phyloP scores from a whole-genome alignment of 2,113 vertebrate species.

The Hemiscyllium ocellatum region DNA sequence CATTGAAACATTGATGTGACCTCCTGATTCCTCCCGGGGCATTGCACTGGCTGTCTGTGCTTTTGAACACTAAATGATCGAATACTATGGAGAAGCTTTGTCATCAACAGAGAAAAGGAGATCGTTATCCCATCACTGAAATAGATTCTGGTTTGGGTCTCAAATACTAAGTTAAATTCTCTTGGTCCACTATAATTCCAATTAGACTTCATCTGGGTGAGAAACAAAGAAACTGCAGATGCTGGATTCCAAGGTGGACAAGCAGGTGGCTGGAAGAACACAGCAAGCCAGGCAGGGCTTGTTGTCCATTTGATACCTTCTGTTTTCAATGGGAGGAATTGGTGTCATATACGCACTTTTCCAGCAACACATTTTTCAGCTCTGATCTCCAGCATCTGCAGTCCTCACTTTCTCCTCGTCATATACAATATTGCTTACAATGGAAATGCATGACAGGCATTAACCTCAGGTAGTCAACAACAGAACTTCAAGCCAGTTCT shows the following conservation, averaged over 20 bases:
- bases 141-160: not conserved
- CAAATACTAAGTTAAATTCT: not conserved
- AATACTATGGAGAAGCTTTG: not conserved
- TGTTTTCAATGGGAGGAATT: not conserved
- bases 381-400: no score
- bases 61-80: not conserved
- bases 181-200: not conserved
- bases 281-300: no score
- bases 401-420: no score
- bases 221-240: no score
- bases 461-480: not conserved
- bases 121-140: not conserved
- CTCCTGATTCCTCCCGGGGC: not conserved
- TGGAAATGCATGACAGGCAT: not conserved
- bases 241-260: no score
- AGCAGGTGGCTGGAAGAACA: no score
- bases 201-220: not conserved
- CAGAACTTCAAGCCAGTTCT: not conserved
- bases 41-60: not conserved
- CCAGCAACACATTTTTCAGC: no score
- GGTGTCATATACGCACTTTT: not conserved
- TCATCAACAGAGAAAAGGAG: not conserved
- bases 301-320: not conserved
- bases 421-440: no score
- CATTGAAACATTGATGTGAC: not conserved